These are phyloP conservation scores for Geodia barretti DNA, from an alignment of 37 sponge, comb jelly and placozoan species.

Conservation along the genomic window DNA sequence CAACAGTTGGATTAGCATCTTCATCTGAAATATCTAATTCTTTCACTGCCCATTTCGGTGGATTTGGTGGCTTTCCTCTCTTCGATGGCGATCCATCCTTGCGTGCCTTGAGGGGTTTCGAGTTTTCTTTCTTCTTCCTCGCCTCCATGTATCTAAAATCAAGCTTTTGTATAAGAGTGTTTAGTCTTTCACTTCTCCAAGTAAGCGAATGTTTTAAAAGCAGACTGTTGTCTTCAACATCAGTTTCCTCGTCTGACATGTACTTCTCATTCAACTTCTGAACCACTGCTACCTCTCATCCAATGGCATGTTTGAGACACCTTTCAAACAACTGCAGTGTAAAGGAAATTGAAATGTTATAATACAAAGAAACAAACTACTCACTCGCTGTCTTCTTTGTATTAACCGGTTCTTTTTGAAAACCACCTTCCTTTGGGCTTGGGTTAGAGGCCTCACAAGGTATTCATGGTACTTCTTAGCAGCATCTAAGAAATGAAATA, in stretches of 20 bases:
- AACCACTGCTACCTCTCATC: background rate
- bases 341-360: background rate
- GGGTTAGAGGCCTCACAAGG: background rate
- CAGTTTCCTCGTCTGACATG: slow-evolving; percentile 15
- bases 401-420: too few relatives aligned
- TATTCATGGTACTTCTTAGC: slow-evolving; percentile 9
- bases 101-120: background rate
- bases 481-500: background rate
- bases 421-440: too few relatives aligned
- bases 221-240: background rate
- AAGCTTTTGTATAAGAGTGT: background rate
- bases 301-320: background rate
- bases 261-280: background rate
- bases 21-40: background rate
- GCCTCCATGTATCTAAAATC: background rate
- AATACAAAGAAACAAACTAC: too few relatives aligned
- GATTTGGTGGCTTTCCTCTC: background rate
- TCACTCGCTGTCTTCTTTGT: too few relatives aligned
- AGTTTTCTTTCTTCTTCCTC: background rate
- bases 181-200: background rate
- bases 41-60: background rate
- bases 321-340: background rate
- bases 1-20: background rate
- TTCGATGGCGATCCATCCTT: background rate
- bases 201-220: background rate